Base-by-base conservation (phyloP, 2,888 invertebrate genomes). In the Acanthosepion pharaonis region DNA sequence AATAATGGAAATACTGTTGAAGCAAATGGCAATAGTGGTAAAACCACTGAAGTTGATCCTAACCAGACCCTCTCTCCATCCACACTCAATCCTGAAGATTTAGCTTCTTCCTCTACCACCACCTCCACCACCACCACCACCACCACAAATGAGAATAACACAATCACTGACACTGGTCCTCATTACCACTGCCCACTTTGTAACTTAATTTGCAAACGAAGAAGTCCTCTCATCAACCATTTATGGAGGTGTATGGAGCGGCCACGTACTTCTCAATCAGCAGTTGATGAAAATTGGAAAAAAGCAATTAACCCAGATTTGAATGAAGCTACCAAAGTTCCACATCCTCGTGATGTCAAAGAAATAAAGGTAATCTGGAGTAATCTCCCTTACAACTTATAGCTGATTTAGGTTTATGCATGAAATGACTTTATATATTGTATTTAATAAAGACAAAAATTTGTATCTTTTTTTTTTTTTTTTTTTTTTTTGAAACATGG, bases 101-200 rank as follows among this genome's bases (percentile, higher is more conserved):
- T 20, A 3, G 93, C 49, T 20, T 51, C 93, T 49, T 49, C 49
- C 15, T 49, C 93, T 18, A 53, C 49, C 18, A n/a, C n/a, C 15
- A 53, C 49, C 23, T 1, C 49, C 15, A 28, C 93, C 5, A n/a
- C 49, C 6, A n/a, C n/a, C 5, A 53, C 49, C 5, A 28, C 93
- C 18, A n/a, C n/a, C 15, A 53, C 49, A n/a, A 48, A 49, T 93
- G 49, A 49, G 18, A 51, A n/a, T 53, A 53, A 53, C 53, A 53
- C 49, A 53, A n/a, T 93, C 23, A 49, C 28, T n/a, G 49, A 53
- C 28, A n/a, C 25, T 49, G 93, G 93, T 28, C 95, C 95, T 91
- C 96, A 96, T 94, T 96, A 96, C 94, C 96, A 96, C 94, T 96
- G 96, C 95, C 96, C 96, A 5, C 95, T 95, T 33, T 96, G 96